Evolutionary conservation across 2,888 invertebrate species (phyloP).

Genomic region (Drosophila paranaensis): DNA sequence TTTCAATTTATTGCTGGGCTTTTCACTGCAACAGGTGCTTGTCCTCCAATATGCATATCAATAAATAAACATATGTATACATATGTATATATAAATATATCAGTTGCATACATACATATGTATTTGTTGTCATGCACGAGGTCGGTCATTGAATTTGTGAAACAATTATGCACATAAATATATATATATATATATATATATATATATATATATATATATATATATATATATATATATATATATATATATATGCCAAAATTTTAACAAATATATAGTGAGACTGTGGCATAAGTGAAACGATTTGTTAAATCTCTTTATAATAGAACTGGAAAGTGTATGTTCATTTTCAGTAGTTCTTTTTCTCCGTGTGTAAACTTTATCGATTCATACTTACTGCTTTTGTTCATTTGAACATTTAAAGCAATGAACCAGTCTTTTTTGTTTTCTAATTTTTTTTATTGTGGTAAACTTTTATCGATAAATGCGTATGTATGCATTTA

Average conservation of each 20-base stretch:
- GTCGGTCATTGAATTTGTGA: slow-evolving; percentile 12
- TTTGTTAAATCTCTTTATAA: too few species aligned
- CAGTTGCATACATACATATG: background rate
- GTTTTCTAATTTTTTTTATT: background rate
- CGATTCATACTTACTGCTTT: background rate
- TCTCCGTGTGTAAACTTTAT: background rate
- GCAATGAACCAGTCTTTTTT: background rate
- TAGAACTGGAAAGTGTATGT: background rate
- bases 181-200: slow-evolving; percentile 2
- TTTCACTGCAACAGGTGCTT: slow-evolving; percentile 9
- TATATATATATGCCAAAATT: background rate
- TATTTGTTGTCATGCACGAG: background rate
- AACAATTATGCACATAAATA: background rate
- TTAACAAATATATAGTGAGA: background rate
- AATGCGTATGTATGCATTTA: background rate
- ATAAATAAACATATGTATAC: background rate
- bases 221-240: slow-evolving; percentile 2
- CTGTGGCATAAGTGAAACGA: background rate
- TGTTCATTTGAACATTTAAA: background rate
- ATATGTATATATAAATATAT: background rate
- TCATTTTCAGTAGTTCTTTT: slow-evolving; percentile 2
- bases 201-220: slow-evolving; percentile 4
- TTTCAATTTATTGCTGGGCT: background rate
- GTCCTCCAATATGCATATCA: background rate
- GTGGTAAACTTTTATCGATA: background rate